Evolutionary conservation across 1,140 invertebrate species (phyloP).

Genomic region (Drosophila miranda): DNA sequence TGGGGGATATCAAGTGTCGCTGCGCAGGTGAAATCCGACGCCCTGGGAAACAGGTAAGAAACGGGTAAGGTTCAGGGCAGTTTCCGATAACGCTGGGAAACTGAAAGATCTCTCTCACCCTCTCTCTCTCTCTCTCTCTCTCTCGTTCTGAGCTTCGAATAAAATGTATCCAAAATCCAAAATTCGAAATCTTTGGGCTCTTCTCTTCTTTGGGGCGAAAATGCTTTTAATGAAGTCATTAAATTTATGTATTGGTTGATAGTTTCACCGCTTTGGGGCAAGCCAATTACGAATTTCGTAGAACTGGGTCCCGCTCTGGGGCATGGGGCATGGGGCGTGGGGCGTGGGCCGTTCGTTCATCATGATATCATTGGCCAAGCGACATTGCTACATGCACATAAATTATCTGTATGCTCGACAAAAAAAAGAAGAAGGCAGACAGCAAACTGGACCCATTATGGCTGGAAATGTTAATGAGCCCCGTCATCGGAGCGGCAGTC

Average conservation of each 20-base stretch:
- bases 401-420: constrained; percentile 36
- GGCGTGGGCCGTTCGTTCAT: constrained; percentile 28
- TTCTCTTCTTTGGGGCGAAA: constrained; percentile 30
- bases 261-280: constrained; percentile 56
- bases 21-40: constrained; percentile 60
- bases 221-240: constrained; percentile 77
- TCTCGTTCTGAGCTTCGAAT: background rate
- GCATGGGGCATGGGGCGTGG: too few relatives aligned
- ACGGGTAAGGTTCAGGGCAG: background rate
- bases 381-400: constrained; percentile 43
- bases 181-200: constrained; percentile 3
- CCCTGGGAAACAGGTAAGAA: constrained; percentile 65
- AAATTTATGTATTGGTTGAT: constrained; percentile 75
- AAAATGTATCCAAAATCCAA: constrained; percentile 5
- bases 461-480: constrained; percentile 39
- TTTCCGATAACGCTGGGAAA: constrained; percentile 19
- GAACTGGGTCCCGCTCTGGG: constrained; percentile 37
- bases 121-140: background rate
- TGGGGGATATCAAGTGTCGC: constrained; percentile 58
- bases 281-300: constrained; percentile 70
- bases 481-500: constrained; percentile 18
- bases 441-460: constrained; percentile 31
- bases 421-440: background rate
- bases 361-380: constrained; percentile 42
- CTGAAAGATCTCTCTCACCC: constrained; percentile 10